Percentiles rank a stretch among this genome's conserved stretches.
These are phyloP conservation scores for Euglossa dilemma DNA, from an alignment of 1,140 invertebrate genomes.

Conservation along the genomic window DNA sequence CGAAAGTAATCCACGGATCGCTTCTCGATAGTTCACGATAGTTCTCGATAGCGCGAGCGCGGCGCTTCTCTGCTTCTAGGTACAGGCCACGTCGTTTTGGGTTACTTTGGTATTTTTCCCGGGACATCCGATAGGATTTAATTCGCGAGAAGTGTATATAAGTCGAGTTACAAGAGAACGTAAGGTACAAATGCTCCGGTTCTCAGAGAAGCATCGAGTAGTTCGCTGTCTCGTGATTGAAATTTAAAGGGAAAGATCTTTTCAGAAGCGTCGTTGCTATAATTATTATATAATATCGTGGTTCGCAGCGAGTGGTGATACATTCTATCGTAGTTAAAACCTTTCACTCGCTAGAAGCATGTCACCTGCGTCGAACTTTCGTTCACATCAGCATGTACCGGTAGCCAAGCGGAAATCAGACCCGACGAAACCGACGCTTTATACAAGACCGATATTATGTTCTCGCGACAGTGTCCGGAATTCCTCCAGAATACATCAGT, in stretches of 20 bases:
- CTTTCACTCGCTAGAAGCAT: not conserved
- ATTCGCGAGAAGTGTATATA: too few species aligned
- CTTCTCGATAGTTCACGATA: slow-evolving; percentile 19
- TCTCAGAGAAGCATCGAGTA: too few species aligned
- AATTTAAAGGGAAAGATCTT: too few species aligned
- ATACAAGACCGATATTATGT: not conserved
- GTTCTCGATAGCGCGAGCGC: not conserved
- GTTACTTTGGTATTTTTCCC: too few species aligned
- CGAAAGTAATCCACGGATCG: slow-evolving; percentile 34
- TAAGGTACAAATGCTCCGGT: too few species aligned
- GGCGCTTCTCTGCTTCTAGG: not conserved
- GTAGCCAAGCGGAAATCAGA: not conserved
- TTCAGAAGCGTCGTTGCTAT: too few species aligned
- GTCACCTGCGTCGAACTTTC: not conserved
- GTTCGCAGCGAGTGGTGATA: not conserved
- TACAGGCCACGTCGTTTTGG: not conserved
- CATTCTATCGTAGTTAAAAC: not conserved
- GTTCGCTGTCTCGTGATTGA: too few species aligned
- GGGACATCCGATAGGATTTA: too few species aligned
- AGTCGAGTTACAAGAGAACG: too few species aligned
- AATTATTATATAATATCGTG: not conserved
- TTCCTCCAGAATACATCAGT: slow-evolving; percentile 80
- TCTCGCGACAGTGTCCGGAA: slow-evolving; percentile 74
- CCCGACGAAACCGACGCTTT: too few species aligned
- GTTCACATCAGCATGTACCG: not conserved